phyloP scores from a whole-genome alignment of 2,888 invertebrate species.

The Pterostichus niger region DNA sequence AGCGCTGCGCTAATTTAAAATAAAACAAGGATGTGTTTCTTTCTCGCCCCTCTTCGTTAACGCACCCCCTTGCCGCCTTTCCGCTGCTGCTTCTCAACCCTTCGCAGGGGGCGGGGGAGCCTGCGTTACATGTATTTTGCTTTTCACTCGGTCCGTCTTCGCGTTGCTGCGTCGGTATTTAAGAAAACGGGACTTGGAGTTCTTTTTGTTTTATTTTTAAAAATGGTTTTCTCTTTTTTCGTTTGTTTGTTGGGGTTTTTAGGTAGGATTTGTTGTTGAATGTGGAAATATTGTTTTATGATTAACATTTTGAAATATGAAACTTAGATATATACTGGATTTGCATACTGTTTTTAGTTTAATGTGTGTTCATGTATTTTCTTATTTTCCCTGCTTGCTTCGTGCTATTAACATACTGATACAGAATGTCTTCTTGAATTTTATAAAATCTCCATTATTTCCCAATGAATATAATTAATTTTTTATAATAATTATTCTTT shows the following conservation, averaged over 20 bases:
- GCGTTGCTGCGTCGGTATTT: constrained; percentile 31
- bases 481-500: too few relatives aligned
- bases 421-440: neutral
- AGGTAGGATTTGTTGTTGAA: constrained; percentile 14
- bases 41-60: constrained; percentile 71
- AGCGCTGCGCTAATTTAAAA: constrained; percentile 75
- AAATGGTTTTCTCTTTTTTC: constrained; percentile 15
- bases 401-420: too few relatives aligned
- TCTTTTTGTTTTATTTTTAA: constrained; percentile 49
- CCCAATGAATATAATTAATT: too few relatives aligned
- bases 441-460: neutral
- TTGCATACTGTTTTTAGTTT: constrained; percentile 21
- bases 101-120: constrained; percentile 72
- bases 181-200: constrained; percentile 18
- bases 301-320: constrained; percentile 31
- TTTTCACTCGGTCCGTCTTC: constrained; percentile 66
- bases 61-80: constrained; percentile 77
- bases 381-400: neutral
- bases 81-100: constrained; percentile 75
- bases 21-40: constrained; percentile 80
- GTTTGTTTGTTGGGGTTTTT: constrained; percentile 19
- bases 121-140: constrained; percentile 73
- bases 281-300: constrained; percentile 30
- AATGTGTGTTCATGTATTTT: neutral
- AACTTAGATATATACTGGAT: neutral